These are phyloP conservation scores for Mellivora capensis DNA, from an alignment of 2,113 vertebrate genomes.

Conservation along the genomic window DNA sequence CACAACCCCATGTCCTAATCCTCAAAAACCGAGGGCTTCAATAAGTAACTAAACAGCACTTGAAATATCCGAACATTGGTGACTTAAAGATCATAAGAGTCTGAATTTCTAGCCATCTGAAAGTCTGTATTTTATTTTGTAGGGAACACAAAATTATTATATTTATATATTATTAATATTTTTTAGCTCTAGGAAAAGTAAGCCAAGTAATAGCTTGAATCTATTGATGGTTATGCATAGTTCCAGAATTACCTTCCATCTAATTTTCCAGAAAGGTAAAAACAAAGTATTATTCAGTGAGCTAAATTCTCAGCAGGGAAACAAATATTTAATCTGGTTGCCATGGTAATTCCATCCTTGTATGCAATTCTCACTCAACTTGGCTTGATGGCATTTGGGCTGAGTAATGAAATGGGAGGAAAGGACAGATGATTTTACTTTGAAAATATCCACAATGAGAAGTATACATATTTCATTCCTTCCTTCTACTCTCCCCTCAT, in stretches of 20 bases:
- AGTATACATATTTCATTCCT: not conserved
- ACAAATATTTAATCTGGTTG: conserved; percentile 67
- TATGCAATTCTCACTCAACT: conserved; percentile 63
- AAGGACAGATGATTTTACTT: conserved; percentile 49
- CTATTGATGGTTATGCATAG: not conserved
- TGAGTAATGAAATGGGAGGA: conserved; percentile 61
- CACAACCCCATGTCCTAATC: not conserved
- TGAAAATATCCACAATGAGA: conserved; percentile 45
- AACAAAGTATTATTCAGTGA: conserved; percentile 65
- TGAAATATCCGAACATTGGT: not conserved
- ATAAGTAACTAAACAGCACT: not conserved
- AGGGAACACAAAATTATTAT: not conserved
- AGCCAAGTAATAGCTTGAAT: conserved; percentile 14
- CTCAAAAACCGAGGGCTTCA: not conserved
- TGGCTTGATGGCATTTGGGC: conserved; percentile 68
- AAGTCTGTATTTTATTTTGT: not conserved
- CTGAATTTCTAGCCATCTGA: not conserved
- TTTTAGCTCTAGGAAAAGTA: not conserved
- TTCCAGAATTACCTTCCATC: conserved; percentile 57
- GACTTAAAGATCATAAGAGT: not conserved
- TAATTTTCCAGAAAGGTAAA: conserved; percentile 68
- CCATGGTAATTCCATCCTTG: conserved; percentile 68
- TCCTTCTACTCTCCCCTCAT: not conserved
- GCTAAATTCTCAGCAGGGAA: conserved; percentile 66
- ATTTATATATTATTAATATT: not conserved